Evolutionary conservation across 2,797 vertebrate species (phyloP).

Genomic region (Macroramphosus scolopax): DNA sequence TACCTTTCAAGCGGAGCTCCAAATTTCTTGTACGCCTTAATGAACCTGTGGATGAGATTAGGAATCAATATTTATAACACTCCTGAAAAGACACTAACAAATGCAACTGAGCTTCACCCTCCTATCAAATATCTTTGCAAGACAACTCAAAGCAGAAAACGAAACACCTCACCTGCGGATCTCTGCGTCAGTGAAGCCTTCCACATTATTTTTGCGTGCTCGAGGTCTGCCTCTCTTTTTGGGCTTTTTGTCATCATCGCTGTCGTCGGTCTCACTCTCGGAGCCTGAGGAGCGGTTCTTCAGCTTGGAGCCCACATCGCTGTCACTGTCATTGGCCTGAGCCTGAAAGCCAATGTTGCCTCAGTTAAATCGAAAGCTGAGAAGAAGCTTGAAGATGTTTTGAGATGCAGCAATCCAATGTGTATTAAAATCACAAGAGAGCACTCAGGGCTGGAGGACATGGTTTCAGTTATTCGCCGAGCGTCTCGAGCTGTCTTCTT

Average conservation of each 20-base stretch:
- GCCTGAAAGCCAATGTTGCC: constrained; percentile 72
- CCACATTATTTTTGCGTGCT: constrained; percentile 94
- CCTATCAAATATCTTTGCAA: no score
- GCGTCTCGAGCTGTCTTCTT: no score
- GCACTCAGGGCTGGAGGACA: no score
- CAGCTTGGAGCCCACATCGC: constrained; percentile 92
- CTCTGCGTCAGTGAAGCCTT: constrained; percentile 95
- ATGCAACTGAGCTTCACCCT: no score
- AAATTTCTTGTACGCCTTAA: constrained; percentile 99
- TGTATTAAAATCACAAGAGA: no score
- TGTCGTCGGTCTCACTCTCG: constrained; percentile 94
- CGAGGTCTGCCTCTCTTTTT: constrained; percentile 92
- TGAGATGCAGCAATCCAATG: no score
- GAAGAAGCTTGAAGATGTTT: no score
- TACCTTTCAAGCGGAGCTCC: constrained; percentile 94
- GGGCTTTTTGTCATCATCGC: constrained; percentile 93
- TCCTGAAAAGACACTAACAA: neutral
- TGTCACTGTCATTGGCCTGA: constrained; percentile 95
- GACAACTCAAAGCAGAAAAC: no score
- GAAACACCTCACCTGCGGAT: constrained; percentile 86
- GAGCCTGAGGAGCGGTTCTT: constrained; percentile 93
- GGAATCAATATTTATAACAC: neutral
- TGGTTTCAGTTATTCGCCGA: no score
- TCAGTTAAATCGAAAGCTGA: no score
- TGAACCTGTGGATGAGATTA: constrained; percentile 82